Percentiles rank a stretch among this genome's conserved stretches.
phyloP scores from a whole-genome alignment of 2,113 vertebrate species.

The Paedocypris sp. region DNA sequence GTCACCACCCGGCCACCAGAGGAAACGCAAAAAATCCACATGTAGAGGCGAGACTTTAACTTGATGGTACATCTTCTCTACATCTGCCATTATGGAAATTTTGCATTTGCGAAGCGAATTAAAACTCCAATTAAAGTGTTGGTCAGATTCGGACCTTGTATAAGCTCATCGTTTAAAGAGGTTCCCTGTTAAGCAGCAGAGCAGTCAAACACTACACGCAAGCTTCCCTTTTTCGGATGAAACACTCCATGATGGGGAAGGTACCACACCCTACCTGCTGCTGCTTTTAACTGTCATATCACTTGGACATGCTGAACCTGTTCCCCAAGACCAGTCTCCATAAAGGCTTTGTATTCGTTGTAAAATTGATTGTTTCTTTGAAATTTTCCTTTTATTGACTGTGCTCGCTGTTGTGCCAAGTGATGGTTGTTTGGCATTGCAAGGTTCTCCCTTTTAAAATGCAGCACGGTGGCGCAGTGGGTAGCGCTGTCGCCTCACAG shows the following conservation, averaged over 20 bases:
- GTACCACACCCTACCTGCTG: neutral
- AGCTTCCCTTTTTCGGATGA: neutral
- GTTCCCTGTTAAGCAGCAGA: neutral
- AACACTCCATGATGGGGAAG: conserved; percentile 7
- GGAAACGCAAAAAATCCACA: neutral
- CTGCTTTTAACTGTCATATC: neutral
- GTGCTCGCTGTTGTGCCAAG: neutral
- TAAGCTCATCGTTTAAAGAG: conserved; percentile 1
- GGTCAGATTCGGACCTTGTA: conserved; percentile 1
- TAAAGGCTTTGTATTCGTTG: neutral
- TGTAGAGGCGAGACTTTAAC: neutral
- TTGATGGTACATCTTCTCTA: conserved; percentile 13
- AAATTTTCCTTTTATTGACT: conserved; percentile 5
- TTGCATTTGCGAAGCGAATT: neutral
- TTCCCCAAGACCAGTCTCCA: neutral
- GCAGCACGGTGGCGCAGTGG: no score
- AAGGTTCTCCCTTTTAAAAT: neutral
- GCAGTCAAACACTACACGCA: conserved; percentile 7
- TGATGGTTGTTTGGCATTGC: conserved; percentile 12
- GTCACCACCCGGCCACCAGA: neutral
- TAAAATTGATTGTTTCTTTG: neutral
- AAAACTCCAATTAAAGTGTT: neutral
- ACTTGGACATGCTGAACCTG: neutral
- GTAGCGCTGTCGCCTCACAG: no score
- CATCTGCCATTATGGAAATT: neutral